Base-by-base conservation (phyloP, 2,797 vertebrate species). In the Cossypha caffra region DNA sequence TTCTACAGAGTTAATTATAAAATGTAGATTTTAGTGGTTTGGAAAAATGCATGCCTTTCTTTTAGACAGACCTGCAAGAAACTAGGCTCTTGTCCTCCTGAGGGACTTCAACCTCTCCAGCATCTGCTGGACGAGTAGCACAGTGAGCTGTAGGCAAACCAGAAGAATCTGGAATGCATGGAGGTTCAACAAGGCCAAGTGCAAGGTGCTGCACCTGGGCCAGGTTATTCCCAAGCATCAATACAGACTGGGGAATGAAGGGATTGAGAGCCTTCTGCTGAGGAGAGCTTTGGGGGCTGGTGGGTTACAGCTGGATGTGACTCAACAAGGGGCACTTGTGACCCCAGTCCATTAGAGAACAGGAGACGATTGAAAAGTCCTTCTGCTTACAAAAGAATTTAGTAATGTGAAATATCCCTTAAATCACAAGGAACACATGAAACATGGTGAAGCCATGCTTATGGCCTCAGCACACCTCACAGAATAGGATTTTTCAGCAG, bases 81-180 rank as follows among this genome's bases (percentile, higher is more conserved):
- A 45, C 18, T 19, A 37, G n/a, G n/a, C 23, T 50, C 10, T 43
- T n/a, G 37, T 58, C 28, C n/a, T 75, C 12, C 15, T 66, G 15
- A 38, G 18, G 26, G 7, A 18, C 6, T 58, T 74, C 52, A 74
- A 25, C 26, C 21, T 28, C 37, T 8, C 21, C 31, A 43, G 17
- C n/a, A 43, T 23, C 26, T 66, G 14, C 61, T 51, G n/a, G 71
- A 15, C 0, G 0, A n/a, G 16, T 19, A 43, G n/a, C 8, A 67
- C 12, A 8, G 23, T 18, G 26, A 42, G 37, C 59, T 57, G 42
- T 8, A 25, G 37, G 31, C n/a, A 58, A 58, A 28, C 28, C 45
- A 51, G 23, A 75, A n/a, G 37, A 67, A 67, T 28, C n/a, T 66
- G 37, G 17, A 37, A 19, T 16, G 26, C 18, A 28, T 19, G 8